Evolutionary conservation across 2,797 vertebrate species (phyloP).

Genomic region (Agapornis canus): DNA sequence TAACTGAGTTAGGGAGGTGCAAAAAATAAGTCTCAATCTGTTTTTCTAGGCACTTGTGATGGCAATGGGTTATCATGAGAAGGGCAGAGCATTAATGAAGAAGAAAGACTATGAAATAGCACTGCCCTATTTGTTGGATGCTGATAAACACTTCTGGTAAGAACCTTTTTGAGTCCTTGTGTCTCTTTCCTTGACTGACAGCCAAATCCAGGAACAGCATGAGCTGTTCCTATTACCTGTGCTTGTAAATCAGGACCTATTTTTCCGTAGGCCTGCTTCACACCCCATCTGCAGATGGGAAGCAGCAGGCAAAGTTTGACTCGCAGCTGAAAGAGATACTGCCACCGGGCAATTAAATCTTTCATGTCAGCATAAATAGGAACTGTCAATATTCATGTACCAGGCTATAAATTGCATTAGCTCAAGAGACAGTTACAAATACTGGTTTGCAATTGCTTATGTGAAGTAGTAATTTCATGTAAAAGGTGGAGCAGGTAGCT

Average conservation of each 20-base stretch:
- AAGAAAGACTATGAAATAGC: conserved; percentile 88
- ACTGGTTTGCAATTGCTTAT: neutral
- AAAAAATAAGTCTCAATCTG: neutral
- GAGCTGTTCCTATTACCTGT: neutral
- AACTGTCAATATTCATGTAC: neutral
- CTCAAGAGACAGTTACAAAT: neutral
- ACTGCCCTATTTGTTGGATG: conserved; percentile 88
- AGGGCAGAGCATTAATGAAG: conserved; percentile 93
- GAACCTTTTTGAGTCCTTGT: neutral
- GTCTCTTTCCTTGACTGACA: neutral
- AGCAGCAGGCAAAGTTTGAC: neutral
- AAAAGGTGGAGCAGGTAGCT: neutral
- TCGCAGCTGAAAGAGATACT: conserved; percentile 21
- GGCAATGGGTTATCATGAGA: conserved; percentile 97
- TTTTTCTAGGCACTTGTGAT: conserved; percentile 88
- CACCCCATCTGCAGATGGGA: neutral
- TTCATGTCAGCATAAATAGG: conserved; percentile 12
- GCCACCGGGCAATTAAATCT: neutral
- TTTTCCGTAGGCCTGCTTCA: neutral
- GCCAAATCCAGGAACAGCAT: neutral
- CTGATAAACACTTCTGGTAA: conserved; percentile 93
- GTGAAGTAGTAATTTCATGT: neutral
- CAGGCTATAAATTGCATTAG: neutral
- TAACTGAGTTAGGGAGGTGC: neutral
- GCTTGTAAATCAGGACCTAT: neutral